Conservation (phyloP, 2,888 invertebrate species). For the Ormyrus thymus region DNA sequence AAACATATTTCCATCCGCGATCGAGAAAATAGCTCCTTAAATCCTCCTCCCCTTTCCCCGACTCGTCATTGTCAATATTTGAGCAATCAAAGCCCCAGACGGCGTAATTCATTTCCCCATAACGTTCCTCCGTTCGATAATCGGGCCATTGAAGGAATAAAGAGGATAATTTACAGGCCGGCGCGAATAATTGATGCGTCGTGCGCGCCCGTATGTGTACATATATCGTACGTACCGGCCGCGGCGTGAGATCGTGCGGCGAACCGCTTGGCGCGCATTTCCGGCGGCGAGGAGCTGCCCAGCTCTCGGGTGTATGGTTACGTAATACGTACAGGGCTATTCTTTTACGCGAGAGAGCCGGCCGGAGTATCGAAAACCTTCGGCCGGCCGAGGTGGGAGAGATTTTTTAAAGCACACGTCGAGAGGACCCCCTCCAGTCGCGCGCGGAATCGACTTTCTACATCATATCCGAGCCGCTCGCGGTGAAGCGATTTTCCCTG, state of each 20-base stretch:
- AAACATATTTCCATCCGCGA: background rate
- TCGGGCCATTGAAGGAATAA: conserved; percentile 1
- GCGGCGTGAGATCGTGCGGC: conserved; percentile 41
- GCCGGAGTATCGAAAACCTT: conserved; percentile 13
- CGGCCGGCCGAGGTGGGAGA: background rate
- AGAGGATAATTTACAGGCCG: conserved; percentile 16
- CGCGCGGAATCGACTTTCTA: conserved; percentile 45
- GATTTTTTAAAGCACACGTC: conserved; percentile 7
- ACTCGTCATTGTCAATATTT: conserved; percentile 21
- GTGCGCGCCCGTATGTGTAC: background rate
- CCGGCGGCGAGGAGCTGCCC: conserved; percentile 7
- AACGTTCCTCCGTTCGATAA: conserved; percentile 14
- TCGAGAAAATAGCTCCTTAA: background rate
- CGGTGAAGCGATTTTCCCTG: conserved; percentile 22
- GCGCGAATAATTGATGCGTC: conserved; percentile 24
- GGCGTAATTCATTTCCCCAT: background rate
- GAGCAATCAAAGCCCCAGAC: background rate
- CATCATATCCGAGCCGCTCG: background rate
- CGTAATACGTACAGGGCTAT: conserved; percentile 25
- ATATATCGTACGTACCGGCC: background rate
- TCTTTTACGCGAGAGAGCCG: background rate
- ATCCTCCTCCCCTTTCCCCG: too few species aligned
- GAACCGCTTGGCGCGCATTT: conserved; percentile 25
- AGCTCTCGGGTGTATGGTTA: conserved; percentile 23
- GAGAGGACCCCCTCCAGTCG: conserved; percentile 1